Evolutionary conservation across 1,140 invertebrate genomes (phyloP).

Genomic region (Drosophila littoralis): DNA sequence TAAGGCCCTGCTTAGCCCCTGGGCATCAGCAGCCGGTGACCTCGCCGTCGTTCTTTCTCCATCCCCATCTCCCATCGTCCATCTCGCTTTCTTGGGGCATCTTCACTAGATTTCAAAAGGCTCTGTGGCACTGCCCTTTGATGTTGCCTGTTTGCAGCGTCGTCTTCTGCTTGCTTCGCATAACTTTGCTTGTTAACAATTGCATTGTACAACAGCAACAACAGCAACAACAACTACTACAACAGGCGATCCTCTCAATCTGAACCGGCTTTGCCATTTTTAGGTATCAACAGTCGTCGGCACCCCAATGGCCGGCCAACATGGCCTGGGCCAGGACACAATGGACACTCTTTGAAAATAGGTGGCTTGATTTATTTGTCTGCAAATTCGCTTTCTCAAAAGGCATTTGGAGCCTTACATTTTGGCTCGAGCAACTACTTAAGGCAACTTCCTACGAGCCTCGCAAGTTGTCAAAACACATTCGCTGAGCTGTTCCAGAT

Average conservation of each 20-base stretch:
- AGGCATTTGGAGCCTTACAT: slow-evolving; percentile 67
- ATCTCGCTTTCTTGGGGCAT: slow-evolving; percentile 20
- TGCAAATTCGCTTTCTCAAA: slow-evolving; percentile 83
- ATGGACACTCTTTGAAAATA: slow-evolving; percentile 79
- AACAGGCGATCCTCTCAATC: slow-evolving; percentile 68
- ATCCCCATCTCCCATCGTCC: slow-evolving; percentile 10
- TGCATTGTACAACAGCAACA: slow-evolving; percentile 72
- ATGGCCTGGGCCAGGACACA: slow-evolving; percentile 42
- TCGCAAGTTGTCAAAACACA: slow-evolving; percentile 53
- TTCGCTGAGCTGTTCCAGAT: slow-evolving; percentile 41
- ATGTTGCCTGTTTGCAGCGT: slow-evolving; percentile 61
- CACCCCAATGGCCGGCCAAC: slow-evolving; percentile 53
- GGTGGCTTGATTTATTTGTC: slow-evolving; percentile 84
- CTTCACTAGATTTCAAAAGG: slow-evolving; percentile 56
- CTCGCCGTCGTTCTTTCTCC: slow-evolving; percentile 35
- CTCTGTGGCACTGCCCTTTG: slow-evolving; percentile 66
- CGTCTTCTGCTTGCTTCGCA: slow-evolving; percentile 66
- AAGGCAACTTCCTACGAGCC: slow-evolving; percentile 42
- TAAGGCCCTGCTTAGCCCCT: slow-evolving; percentile 56
- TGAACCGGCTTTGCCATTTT: slow-evolving; percentile 76
- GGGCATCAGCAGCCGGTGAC: slow-evolving; percentile 40
- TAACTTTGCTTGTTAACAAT: slow-evolving; percentile 83
- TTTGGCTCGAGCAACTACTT: slow-evolving; percentile 53
- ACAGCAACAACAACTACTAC: slow-evolving; percentile 32
- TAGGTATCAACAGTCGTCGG: slow-evolving; percentile 67